These are phyloP conservation scores for Alces alces DNA, from an alignment of 2,113 vertebrate species.

Conservation along the genomic window DNA sequence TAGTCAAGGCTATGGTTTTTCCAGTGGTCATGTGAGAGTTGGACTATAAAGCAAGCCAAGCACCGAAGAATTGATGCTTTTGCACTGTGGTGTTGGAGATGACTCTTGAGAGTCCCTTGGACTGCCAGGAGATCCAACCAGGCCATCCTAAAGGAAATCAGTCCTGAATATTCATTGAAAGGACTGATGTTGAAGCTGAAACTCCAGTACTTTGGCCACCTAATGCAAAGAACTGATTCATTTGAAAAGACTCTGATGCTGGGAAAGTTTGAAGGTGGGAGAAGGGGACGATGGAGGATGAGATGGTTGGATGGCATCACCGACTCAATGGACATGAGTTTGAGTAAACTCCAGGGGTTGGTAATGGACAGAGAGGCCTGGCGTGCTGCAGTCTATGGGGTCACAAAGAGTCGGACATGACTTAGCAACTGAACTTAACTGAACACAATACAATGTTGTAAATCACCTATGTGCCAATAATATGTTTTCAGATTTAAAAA, in stretches of 20 bases:
- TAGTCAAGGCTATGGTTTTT: not conserved
- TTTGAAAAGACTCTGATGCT: not conserved
- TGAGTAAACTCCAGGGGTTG: fast-evolving
- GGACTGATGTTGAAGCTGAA: not conserved
- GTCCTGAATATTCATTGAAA: not conserved
- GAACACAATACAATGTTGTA: not conserved
- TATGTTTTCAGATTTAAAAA: not conserved
- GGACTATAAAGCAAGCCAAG: not conserved
- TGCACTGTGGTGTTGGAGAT: not conserved
- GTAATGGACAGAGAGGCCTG: not conserved
- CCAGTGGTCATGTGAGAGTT: not conserved
- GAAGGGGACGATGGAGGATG: not conserved
- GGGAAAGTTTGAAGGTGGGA: not conserved
- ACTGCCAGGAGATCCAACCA: not conserved
- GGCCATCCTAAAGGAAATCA: not conserved
- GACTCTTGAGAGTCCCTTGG: not conserved
- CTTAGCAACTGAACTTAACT: not conserved
- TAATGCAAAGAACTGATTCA: not conserved
- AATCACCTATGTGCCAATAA: not conserved
- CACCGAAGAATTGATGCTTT: fast-evolving
- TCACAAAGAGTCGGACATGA: not conserved
- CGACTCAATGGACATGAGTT: not conserved
- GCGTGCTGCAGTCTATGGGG: not conserved
- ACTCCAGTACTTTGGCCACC: not conserved
- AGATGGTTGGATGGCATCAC: not conserved